Base-by-base conservation (phyloP, 2,797 vertebrate species). In the Craterocephalus amniculus region DNA sequence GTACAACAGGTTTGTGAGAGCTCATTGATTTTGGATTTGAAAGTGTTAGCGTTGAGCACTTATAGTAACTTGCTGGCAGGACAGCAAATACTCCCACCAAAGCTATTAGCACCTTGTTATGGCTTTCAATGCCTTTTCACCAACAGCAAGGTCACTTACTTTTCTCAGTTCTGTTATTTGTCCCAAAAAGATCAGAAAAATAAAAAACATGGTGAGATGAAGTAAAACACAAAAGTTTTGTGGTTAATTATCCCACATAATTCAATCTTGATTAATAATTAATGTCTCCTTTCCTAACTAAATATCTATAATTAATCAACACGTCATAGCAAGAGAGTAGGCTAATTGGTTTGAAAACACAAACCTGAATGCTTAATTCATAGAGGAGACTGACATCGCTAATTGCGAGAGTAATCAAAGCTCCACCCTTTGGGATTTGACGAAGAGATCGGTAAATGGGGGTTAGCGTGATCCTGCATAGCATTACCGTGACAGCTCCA, bases 301-400 rank as follows among this genome's bases (percentile, higher is more conserved):
- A 98, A 97, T 99, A 99, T 97, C 96, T 96, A 96, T 99, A 99
- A 99, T 99, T 99, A 99, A 99, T 98, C 97, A 98, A 97, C 96
- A 96, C 96, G 97, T 99, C 96, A 95, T 97, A 91, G 91, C 88
- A 71, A 91, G 91, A 92, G 92, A 91, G 88, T 82, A 80, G 93
- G 96, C 95, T 99, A 99, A 99, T 99, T 99, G 98, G 96, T 97
- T 97, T 96, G 95, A 96, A 92, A 96, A 96, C 96, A 97, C 95
- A 96, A 97, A 97, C 96, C 96, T 97, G 96, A 97, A 97, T 96
- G 94, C 95, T 97, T 97, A 98, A 98, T 97, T 96, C 95, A 94
- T 97, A 95, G 95, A 95, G 92, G 92, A 95, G 95, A 95, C 95
- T 95, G 95, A 94, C 96, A 95, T 95, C 93, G 95, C 97, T 98